A percentile compares a stretch with the other conserved stretches of the same genome.
Evolutionary conservation across 2,113 vertebrate species (phyloP).

Genomic region (Tamias sibiricus): DNA sequence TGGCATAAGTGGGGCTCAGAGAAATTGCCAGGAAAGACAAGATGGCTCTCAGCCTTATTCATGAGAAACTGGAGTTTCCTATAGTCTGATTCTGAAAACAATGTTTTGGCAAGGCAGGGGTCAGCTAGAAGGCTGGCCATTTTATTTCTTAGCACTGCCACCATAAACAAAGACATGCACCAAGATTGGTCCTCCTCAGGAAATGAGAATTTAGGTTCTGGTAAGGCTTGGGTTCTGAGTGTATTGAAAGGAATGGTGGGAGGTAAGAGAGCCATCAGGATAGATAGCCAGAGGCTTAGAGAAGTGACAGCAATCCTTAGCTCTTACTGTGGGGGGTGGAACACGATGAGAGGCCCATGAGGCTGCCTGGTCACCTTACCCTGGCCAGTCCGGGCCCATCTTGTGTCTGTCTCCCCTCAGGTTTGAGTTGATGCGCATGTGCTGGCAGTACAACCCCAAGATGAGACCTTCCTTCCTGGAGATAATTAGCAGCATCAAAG

Average conservation of each 20-base stretch:
- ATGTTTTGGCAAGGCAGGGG: background rate
- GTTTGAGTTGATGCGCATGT: constrained; percentile 99
- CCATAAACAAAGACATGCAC: background rate
- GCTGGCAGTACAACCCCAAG: constrained; percentile 99
- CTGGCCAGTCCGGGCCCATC: fast-evolving
- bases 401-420: constrained; percentile 81
- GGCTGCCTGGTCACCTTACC: fast-evolving
- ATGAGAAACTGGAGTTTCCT: background rate
- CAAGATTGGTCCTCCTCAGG: background rate
- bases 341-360: no score
- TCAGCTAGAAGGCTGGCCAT: background rate
- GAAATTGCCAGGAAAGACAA: background rate
- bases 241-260: background rate
- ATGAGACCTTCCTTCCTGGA: constrained; percentile 98
- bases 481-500: constrained; percentile 97
- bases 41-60: fast-evolving
- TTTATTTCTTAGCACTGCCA: background rate
- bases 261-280: fast-evolving
- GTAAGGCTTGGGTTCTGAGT: no score
- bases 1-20: no score
- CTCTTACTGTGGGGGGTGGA: fast-evolving
- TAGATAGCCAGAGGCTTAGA: background rate
- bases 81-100: background rate
- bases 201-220: background rate
- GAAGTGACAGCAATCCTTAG: fast-evolving